Evolutionary conservation across 1,140 invertebrate species (phyloP).

Genomic region (Aphis craccivora): DNA sequence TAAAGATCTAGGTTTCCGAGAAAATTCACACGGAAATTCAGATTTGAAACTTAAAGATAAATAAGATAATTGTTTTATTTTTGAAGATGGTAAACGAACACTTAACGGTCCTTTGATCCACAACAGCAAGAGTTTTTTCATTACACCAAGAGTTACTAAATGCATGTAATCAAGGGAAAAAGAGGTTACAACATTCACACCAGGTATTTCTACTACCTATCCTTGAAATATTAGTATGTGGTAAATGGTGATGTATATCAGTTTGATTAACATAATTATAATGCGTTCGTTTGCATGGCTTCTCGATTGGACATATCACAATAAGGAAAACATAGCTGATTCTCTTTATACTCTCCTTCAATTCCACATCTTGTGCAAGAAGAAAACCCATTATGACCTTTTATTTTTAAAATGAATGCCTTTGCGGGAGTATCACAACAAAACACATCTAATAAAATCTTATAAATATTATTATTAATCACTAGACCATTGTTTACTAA

Average conservation of each 20-base stretch:
- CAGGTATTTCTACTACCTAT: neutral
- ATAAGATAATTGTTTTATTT: neutral
- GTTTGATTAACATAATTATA: neutral
- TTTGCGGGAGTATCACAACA: slow-evolving; percentile 61
- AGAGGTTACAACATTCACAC: neutral
- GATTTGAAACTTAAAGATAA: neutral
- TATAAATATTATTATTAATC: slow-evolving; percentile 25
- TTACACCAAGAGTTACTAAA: neutral
- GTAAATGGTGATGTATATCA: neutral
- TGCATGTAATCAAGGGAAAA: neutral
- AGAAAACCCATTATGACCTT: slow-evolving; percentile 32
- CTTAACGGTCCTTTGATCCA: neutral
- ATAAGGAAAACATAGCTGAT: neutral
- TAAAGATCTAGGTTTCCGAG: neutral
- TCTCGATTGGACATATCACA: neutral
- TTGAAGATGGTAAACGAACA: neutral
- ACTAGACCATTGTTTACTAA: slow-evolving; percentile 58
- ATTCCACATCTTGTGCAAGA: slow-evolving; percentile 61
- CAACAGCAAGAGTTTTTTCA: neutral
- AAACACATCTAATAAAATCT: slow-evolving; percentile 59
- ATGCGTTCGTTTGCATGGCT: neutral
- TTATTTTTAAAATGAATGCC: slow-evolving; percentile 60
- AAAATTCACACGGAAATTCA: neutral
- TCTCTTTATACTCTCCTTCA: neutral
- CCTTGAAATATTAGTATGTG: neutral